These are phyloP conservation scores for Brachionus sp. DNA, from an alignment of 1,140 invertebrate species.

Conservation along the genomic window DNA sequence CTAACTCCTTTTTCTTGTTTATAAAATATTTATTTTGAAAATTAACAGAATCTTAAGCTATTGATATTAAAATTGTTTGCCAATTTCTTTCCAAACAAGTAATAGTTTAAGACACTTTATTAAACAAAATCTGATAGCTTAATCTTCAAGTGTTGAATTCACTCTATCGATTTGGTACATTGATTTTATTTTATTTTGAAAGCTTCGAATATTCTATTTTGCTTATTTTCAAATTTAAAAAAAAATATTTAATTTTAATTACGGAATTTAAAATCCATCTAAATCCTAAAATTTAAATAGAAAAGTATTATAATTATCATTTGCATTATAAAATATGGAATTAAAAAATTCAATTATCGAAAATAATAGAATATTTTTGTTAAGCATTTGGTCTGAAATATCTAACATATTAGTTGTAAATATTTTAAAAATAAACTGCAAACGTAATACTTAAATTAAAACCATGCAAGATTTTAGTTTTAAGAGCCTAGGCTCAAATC, in stretches of 20 bases:
- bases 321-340: neutral
- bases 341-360: neutral
- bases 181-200: too few relatives aligned
- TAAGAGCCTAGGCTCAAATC: neutral
- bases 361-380: conserved; percentile 1
- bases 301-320: neutral
- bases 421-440: neutral
- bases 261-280: neutral
- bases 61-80: neutral
- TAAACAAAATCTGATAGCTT: neutral
- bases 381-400: conserved; percentile 2
- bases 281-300: neutral
- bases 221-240: neutral
- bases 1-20: neutral
- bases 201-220: too few relatives aligned
- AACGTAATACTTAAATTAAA: neutral
- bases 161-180: neutral
- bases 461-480: neutral
- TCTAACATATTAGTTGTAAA: conserved; percentile 10
- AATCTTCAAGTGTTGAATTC: neutral
- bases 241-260: neutral
- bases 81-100: neutral
- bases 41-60: neutral
- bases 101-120: neutral
- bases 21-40: conserved; percentile 31